Evolutionary conservation across 2,113 vertebrate species (phyloP), one percentile per base, ranked within the genome.

Genomic region (Catharus fuscescens): DNA sequence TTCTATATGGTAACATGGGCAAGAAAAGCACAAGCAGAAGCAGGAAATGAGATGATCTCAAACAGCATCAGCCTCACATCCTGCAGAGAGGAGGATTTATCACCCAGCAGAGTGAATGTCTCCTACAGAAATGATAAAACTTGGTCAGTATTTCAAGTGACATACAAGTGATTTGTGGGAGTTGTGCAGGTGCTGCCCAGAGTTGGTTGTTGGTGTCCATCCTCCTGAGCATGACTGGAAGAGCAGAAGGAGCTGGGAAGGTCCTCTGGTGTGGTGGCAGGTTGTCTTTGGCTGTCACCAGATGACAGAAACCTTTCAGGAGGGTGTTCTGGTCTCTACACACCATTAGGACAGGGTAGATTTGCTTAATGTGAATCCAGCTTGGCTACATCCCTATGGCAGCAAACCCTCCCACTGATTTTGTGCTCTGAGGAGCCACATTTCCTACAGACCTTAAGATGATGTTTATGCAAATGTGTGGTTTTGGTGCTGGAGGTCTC

Each of bases 151-250:
- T 38, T 38, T 38, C 38, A 38, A 38, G 38, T 38, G 38, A 38
- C 38, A 8, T 38, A 38, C 38, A 38, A 38, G 38, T 10, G 38
- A 38, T 40, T 40, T 40, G 3, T 66, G 50, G 47, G 42, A 29
- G 20, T 29, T 66, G 52, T 54, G 65, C 36, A 42, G 74, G 10
- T 38, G 66, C 17, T 65, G 40, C 32, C 38, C 61, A 57, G 6
- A 31, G n/a, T 6, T 6, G 9, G 15, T n/a, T 52, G 25, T 71
- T 62, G 50, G 54, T 28, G 23, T 56, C n/a, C 8, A 0, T 42
- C 32, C 21, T 8, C 54, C 50, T 1, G 1, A 45, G 59, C 72
- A 42, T 0, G 4, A 15, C 20, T 77, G 50, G 62, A 73, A 57
- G 31, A 10, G 21, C 47, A 65, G 36, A 45, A 69, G 38, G 14